phyloP scores from a whole-genome alignment of 2,113 vertebrate genomes.

The Anhinga anhinga region DNA sequence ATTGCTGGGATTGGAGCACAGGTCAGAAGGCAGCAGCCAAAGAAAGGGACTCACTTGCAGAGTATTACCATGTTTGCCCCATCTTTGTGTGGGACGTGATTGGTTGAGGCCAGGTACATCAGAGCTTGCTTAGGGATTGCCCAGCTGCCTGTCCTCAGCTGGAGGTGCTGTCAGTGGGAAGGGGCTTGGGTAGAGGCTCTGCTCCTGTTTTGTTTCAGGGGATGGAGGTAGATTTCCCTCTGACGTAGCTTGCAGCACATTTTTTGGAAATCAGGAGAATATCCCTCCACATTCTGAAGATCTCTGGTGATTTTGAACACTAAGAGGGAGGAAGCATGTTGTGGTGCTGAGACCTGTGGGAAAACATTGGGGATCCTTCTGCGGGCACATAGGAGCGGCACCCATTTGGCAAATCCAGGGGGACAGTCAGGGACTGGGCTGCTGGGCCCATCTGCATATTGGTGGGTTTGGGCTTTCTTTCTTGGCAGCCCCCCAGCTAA shows the following conservation, averaged over 20 bases:
- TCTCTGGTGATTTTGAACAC: background rate
- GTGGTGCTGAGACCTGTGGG: background rate
- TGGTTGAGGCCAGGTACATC: background rate
- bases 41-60: background rate
- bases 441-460: background rate
- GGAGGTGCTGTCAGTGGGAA: background rate
- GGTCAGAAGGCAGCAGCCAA: background rate
- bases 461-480: background rate
- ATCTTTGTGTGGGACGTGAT: accelerated
- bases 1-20: background rate
- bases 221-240: background rate
- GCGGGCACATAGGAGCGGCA: background rate
- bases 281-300: background rate
- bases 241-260: background rate
- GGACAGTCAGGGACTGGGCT: background rate
- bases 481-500: background rate
- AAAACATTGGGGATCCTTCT: background rate
- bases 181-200: background rate
- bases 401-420: background rate
- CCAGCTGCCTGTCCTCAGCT: background rate
- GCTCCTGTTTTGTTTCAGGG: background rate
- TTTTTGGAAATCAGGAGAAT: background rate
- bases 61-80: accelerated
- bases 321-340: accelerated
- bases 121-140: background rate